Base-by-base conservation (phyloP, 2,113 vertebrate species). In the Lagopus muta region DNA sequence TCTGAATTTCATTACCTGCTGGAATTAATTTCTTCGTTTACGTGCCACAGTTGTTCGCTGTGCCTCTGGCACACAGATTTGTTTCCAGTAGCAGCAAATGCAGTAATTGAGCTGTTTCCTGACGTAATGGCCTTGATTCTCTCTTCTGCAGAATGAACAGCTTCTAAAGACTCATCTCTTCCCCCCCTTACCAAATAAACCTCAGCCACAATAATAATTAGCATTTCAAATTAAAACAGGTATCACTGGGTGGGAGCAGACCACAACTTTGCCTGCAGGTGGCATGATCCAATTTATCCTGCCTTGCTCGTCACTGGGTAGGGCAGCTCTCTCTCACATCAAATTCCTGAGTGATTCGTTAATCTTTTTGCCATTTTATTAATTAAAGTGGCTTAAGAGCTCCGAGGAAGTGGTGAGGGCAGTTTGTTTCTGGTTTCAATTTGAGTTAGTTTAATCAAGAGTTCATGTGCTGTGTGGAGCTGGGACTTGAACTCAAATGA, bases 21-120 rank as follows among this genome's bases (percentile, higher is more conserved):
- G 81, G 66, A 93, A 89, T 93, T 65, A 90, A 87, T 82, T 50
- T 58, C 89, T 85, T 79, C 74, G 55, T 88, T 89, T 89, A 30
- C 0, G 8, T 67, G 75, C 65, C 14, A 32, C 58, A 84, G 83
- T 72, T 86, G 69, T n/a, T 87, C 42, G 34, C 75, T 42, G 57
- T 58, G 90, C 74, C 87, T 77, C 86, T 64, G 84, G 92, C 78
- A 55, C 48, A 22, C 1, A 52, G 82, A 74, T 92, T 83, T 88
- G 38, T 75, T 86, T 89, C 60, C 81, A 73, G 60, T 9, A 36
- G 22, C 58, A 65, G 70, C 91, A 93, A 81, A 61, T 11, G 11
- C 87, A 66, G 74, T 48, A 54, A 86, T 58, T 90, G 88, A 89
- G 90, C 73, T 84, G 61, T 86, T 90, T 45, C 50, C 43, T 82